Evolutionary conservation across 2,888 invertebrate species (phyloP).

Genomic region (Masnerella sp.): DNA sequence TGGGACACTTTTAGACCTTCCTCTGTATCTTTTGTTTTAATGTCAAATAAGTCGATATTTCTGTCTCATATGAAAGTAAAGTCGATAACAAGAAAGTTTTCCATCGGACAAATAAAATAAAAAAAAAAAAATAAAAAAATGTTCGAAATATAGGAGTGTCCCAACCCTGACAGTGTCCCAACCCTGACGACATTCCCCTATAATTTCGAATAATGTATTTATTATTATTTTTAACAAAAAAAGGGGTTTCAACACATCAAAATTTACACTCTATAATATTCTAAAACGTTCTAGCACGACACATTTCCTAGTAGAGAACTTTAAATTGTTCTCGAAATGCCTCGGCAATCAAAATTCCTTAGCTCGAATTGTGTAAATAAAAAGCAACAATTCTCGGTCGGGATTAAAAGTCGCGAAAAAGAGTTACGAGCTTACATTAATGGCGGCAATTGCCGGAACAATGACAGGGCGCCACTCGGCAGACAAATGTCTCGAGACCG

Average conservation of each 20-base stretch:
- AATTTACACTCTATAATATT: background rate
- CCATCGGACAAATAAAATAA: no score
- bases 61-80: no score
- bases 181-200: no score
- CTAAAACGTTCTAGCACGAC: background rate
- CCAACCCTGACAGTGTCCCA: no score
- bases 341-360: conserved; percentile 23
- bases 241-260: background rate
- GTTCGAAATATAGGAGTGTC: no score
- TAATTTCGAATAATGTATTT: no score
- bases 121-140: no score
- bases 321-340: conserved; percentile 5
- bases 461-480: conserved; percentile 63
- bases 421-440: conserved; percentile 48
- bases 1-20: no score
- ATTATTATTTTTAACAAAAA: background rate
- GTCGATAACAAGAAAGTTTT: no score
- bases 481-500: conserved; percentile 58
- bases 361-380: conserved; percentile 30
- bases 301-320: background rate
- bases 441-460: conserved; percentile 66
- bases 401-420: conserved; percentile 41
- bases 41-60: no score
- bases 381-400: conserved; percentile 16
- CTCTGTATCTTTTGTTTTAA: no score